Evolutionary conservation across 2,797 vertebrate genomes (phyloP).

Genomic region (Oryzias sinensis): DNA sequence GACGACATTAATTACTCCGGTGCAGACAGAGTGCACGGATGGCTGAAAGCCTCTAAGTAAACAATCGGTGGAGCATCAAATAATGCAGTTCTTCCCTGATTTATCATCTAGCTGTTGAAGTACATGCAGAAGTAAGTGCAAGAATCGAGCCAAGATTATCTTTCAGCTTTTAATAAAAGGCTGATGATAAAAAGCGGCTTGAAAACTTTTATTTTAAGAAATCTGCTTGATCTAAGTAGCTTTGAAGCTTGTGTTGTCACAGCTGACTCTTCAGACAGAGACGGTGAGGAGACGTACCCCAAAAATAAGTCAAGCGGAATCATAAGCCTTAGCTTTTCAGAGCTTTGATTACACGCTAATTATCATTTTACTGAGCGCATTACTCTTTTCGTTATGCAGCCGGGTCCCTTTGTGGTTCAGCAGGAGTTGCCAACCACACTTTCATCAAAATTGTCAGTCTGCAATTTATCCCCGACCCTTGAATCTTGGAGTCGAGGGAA

Average conservation of each 20-base stretch:
- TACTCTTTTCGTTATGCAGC: slow-evolving; percentile 32
- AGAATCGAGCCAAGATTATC: slow-evolving; percentile 24
- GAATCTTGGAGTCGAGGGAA: slow-evolving; percentile 28
- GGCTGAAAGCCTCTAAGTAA: slow-evolving; percentile 51
- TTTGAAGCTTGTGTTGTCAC: slow-evolving; percentile 39
- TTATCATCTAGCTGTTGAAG: slow-evolving; percentile 39
- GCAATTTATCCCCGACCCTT: slow-evolving; percentile 31
- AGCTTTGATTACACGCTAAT: slow-evolving; percentile 43
- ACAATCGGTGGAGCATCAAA: slow-evolving; percentile 57
- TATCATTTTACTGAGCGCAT: slow-evolving; percentile 34
- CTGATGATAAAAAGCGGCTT: slow-evolving; percentile 18
- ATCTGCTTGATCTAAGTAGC: slow-evolving; percentile 9
- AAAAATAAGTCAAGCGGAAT: slow-evolving; percentile 31
- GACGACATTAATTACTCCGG: slow-evolving; percentile 58
- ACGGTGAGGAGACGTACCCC: slow-evolving; percentile 19
- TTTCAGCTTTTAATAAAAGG: slow-evolving; percentile 24
- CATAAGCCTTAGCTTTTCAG: slow-evolving; percentile 26
- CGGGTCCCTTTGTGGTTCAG: slow-evolving; percentile 20
- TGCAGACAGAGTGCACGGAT: slow-evolving; percentile 43
- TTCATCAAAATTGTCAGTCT: slow-evolving; percentile 38
- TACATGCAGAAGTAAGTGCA: slow-evolving; percentile 26
- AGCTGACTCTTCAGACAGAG: slow-evolving; percentile 45
- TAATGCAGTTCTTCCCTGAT: slow-evolving; percentile 24
- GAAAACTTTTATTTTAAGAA: slow-evolving; percentile 33
- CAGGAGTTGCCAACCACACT: slow-evolving; percentile 13